phyloP scores from a whole-genome alignment of 2,888 invertebrate genomes.

The Clistopyga incitator region DNA sequence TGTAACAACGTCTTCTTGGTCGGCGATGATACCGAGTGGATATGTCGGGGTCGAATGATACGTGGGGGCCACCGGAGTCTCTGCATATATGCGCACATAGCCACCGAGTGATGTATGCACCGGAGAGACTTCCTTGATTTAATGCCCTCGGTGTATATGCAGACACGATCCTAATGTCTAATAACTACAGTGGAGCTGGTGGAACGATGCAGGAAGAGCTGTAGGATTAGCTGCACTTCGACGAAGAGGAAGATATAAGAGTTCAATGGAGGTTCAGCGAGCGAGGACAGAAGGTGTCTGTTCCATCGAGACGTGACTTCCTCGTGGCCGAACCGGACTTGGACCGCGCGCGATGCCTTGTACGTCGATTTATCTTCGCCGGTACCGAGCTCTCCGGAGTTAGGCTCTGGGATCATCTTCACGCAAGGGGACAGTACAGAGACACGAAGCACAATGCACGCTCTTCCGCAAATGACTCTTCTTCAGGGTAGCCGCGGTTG shows the following conservation, averaged over 20 bases:
- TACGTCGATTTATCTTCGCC: slow-evolving; percentile 52
- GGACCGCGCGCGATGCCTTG: not conserved
- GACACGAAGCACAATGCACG: slow-evolving; percentile 35
- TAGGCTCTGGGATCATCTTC: slow-evolving; percentile 27
- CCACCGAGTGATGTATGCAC: slow-evolving; percentile 3
- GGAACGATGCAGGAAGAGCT: slow-evolving; percentile 26
- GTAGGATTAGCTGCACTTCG: slow-evolving; percentile 44
- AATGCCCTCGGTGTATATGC: slow-evolving; percentile 18
- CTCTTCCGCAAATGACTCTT: slow-evolving; percentile 26
- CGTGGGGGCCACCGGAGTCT: not conserved
- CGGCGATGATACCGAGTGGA: not conserved
- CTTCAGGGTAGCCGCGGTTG: not conserved
- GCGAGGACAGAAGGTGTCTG: slow-evolving; percentile 65
- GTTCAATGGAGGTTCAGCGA: slow-evolving; percentile 38
- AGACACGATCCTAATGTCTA: slow-evolving; percentile 45
- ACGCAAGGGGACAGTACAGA: slow-evolving; percentile 8
- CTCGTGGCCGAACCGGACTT: slow-evolving; percentile 56
- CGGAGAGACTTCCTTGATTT: slow-evolving; percentile 30
- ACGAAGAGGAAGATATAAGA: slow-evolving; percentile 40
- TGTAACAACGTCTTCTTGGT: not conserved
- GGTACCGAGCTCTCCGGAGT: slow-evolving; percentile 17
- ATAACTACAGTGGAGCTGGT: slow-evolving; percentile 40
- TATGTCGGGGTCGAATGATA: slow-evolving; percentile 13
- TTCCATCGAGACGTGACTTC: slow-evolving; percentile 66
- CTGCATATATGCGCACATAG: not conserved